Conservation (phyloP, 2,113 vertebrate genomes). For the Halichoeres trimaculatus region DNA sequence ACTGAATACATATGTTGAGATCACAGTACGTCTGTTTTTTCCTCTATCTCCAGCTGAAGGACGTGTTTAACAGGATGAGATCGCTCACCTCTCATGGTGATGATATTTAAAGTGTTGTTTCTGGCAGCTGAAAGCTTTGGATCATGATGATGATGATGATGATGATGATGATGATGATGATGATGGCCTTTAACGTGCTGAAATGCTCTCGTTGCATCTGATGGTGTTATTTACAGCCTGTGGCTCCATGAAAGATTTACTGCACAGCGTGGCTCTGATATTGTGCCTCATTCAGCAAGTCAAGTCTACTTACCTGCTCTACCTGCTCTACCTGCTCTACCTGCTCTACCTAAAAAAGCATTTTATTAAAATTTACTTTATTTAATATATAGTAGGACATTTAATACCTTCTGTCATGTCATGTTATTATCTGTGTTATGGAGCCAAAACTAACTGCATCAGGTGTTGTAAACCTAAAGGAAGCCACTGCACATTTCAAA, state of each 20-base stretch:
- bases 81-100: not conserved
- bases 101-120: not conserved
- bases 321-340: constrained; percentile 7
- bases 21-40: not conserved
- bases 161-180: too few relatives aligned
- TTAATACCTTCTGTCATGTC: too few relatives aligned
- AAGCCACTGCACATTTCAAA: too few relatives aligned
- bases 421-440: too few relatives aligned
- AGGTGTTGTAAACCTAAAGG: too few relatives aligned
- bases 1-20: not conserved
- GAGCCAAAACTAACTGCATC: too few relatives aligned
- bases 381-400: not conserved
- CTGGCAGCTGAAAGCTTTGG: not conserved
- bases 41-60: not conserved
- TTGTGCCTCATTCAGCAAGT: not conserved
- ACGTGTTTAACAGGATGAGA: not conserved
- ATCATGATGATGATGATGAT: too few relatives aligned
- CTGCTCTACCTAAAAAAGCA: too few relatives aligned
- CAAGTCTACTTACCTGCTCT: not conserved
- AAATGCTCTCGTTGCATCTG: constrained; percentile 2
- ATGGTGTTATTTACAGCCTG: constrained; percentile 27
- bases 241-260: constrained; percentile 29
- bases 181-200: constrained; percentile 22
- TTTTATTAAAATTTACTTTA: too few relatives aligned
- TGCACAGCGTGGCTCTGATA: constrained; percentile 11